Evolutionary conservation across 2,888 invertebrate genomes (phyloP), one percentile per base, ranked within the genome.

Genomic region (Netelia melanura): DNA sequence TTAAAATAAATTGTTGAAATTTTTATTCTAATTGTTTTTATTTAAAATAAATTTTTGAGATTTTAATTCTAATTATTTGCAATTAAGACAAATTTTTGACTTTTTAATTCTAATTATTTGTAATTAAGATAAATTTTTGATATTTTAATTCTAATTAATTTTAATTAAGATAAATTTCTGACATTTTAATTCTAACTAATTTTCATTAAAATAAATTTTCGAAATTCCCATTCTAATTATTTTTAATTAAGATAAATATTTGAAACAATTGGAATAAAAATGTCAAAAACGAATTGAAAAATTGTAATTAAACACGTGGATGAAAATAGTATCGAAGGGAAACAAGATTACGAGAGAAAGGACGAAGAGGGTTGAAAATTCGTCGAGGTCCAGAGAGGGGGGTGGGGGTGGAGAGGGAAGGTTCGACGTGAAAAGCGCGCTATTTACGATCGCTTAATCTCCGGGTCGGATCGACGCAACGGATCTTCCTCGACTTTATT

Each of bases 401-500:
- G 58, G 5, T 0, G 3, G 58, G 1, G 58, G 0, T 44, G 2
- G 11, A 8, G 8, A 17, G 21, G 58, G 21, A 23, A 2, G 71
- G 81, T 83, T 71, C 75, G 79, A 85, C 68, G 74, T 83, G 85
- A 79, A 82, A 87, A 84, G 78, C 76, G 84, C 72, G 84, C 79
- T 81, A 82, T 84, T 87, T 86, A 87, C 83, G 84, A 83, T 86
- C 70, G 62, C 70, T 80, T 80, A 83, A 87, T 87, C 87, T 83
- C 21, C 43, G 64, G 78, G 68, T 78, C 68, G 65, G 72, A 82
- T 82, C 83, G 61, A 67, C 65, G 67, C 65, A 62, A 54, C 25
- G 44, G 74, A 52, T 54, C 25, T 61, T 74, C 78, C 58, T 74
- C 70, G 84, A 76, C 71, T 70, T 75, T 83, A 81, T 65, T 65